Evolutionary conservation across 2,888 invertebrate genomes (phyloP), one percentile per base, ranked within the genome.

Genomic region (Zhuqinia jingwanae): DNA sequence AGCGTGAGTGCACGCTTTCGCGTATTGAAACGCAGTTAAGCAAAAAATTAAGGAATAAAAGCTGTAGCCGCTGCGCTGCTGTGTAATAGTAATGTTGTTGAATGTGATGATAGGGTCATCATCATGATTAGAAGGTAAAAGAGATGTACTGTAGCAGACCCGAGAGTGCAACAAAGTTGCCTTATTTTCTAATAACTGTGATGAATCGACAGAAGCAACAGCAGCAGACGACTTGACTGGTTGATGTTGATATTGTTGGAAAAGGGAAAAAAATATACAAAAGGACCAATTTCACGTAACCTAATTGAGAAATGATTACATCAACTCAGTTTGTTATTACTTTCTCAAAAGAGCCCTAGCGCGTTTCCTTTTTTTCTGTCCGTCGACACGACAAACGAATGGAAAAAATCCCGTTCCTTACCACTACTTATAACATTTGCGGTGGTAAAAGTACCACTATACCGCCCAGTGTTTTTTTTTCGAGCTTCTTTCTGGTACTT

Each of bases 261-360:
- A 80, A 30, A 27, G 30, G n/a, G n/a, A n/a, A n/a, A 25, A 87
- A 87, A 88, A 82, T 87, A 87, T 87, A 88, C 82, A 87, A 87
- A 85, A 68, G 60, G 88, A 81, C 86, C 88, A 85, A 88, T 89
- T 89, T 89, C 88, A 90, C 88, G 81, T 89, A 90, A 90, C 90
- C 88, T 90, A 90, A 90, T 90, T 90, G 88, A 87, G 89, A 88
- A 90, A 90, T 90, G 89, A 90, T 90, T 89, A 88, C 79, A 76
- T 78, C 78, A n/a, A 88, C 65, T 65, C 50, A 86, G 53, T 77
- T 82, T 82, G 77, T 87, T 80, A 73, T 83, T 82, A 60, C 82
- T 78, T 76, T 78, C 63, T 25, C 82, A 68, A 25, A 47, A 68
- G 36, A n/a, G 45, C 42, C 27, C 22, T 36, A 36, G 42, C 45